These are phyloP conservation scores for Pelodytes ibericus DNA, from an alignment of 2,797 vertebrate species.

Conservation along the genomic window DNA sequence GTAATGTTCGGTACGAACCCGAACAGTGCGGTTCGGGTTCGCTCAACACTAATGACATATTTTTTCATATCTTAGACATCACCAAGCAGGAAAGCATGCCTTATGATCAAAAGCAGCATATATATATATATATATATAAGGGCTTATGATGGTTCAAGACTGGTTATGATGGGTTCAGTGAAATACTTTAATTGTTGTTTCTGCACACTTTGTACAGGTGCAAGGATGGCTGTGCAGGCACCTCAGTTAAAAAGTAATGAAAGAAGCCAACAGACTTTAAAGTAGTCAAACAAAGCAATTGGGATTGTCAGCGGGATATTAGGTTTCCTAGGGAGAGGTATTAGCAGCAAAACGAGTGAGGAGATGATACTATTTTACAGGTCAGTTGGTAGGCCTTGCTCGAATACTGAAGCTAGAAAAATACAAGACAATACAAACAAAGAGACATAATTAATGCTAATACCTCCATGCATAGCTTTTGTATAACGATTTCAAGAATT, in stretches of 20 bases:
- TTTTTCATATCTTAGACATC: too few relatives aligned
- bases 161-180: too few relatives aligned
- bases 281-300: constrained; percentile 2
- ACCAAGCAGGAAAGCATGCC: too few relatives aligned
- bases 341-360: not conserved
- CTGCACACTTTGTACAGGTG: not conserved
- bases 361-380: not conserved
- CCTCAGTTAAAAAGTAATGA: not conserved
- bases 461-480: too few relatives aligned
- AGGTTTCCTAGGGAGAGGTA: not conserved
- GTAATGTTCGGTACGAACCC: too few relatives aligned
- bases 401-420: not conserved
- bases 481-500: too few relatives aligned
- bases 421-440: not conserved
- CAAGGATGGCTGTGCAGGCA: not conserved
- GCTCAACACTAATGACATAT: too few relatives aligned
- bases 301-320: not conserved
- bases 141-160: too few relatives aligned
- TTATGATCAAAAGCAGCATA: too few relatives aligned
- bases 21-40: too few relatives aligned
- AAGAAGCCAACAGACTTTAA: not conserved
- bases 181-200: not conserved
- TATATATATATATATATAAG: too few relatives aligned
- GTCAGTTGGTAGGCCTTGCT: not conserved
- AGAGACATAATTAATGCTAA: not conserved